Evolutionary conservation across 2,888 invertebrate species (phyloP).

Genomic region (Drosophila neotestacea): DNA sequence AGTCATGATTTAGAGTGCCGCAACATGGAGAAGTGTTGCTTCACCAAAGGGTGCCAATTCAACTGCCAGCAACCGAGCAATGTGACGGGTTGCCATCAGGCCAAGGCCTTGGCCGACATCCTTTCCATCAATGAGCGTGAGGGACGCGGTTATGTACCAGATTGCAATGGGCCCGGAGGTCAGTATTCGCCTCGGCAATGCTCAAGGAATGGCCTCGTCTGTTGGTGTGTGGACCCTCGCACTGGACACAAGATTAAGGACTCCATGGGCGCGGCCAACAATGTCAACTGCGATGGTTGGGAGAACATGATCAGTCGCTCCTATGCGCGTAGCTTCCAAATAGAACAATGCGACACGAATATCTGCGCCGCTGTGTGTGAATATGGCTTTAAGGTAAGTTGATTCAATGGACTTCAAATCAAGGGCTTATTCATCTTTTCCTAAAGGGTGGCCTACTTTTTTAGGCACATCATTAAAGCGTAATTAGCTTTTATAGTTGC

Average conservation of each 20-base stretch:
- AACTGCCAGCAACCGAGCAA: constrained; percentile 91
- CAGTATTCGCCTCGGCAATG: constrained; percentile 91
- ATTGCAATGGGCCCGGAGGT: constrained; percentile 90
- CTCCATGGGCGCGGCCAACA: constrained; percentile 91
- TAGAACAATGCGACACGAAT: constrained; percentile 88
- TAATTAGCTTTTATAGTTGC: no score
- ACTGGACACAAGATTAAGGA: constrained; percentile 91
- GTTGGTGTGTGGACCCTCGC: constrained; percentile 93
- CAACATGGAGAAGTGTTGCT: constrained; percentile 93
- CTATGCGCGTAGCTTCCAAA: constrained; percentile 86
- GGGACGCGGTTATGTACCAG: constrained; percentile 93
- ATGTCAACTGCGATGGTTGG: constrained; percentile 88
- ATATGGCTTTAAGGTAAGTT: constrained; percentile 90
- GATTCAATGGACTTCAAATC: no score
- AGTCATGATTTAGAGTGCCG: constrained; percentile 93
- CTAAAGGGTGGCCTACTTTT: no score
- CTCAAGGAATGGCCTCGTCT: constrained; percentile 93
- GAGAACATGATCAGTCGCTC: constrained; percentile 84
- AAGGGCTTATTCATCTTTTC: no score
- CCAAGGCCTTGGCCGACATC: constrained; percentile 91
- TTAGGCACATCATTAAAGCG: no score
- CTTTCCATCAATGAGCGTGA: constrained; percentile 91
- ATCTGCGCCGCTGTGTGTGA: constrained; percentile 94
- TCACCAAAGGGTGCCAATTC: constrained; percentile 90
- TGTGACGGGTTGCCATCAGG: constrained; percentile 91